Evolutionary conservation across 1,140 invertebrate genomes (phyloP).

Genomic region (Zaprionus taronus): DNA sequence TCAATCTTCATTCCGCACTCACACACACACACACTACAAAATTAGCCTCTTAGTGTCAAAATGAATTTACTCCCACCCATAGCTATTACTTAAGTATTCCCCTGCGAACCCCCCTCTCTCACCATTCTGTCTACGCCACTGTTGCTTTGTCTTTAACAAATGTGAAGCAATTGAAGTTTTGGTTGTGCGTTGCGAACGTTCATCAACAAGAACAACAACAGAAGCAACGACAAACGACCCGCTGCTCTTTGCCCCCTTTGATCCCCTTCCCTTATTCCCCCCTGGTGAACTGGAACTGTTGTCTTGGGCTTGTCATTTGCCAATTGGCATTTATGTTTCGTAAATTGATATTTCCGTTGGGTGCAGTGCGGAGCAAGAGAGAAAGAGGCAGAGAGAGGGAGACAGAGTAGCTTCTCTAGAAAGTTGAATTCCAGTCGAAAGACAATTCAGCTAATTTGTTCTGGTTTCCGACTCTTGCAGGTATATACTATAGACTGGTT

Average conservation of each 20-base stretch:
- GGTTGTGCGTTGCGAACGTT: constrained; percentile 24
- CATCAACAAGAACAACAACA: constrained; percentile 13
- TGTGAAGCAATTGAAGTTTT: constrained; percentile 52
- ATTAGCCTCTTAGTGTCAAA: constrained; percentile 5
- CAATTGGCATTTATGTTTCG: constrained; percentile 61
- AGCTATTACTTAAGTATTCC: not conserved
- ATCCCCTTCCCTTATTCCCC: not conserved
- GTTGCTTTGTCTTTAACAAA: constrained; percentile 54
- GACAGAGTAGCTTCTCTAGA: constrained; percentile 7
- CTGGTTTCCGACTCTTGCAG: constrained; percentile 4
- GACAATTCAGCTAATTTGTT: constrained; percentile 57
- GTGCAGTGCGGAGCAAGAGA: constrained; percentile 28
- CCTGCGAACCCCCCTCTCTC: not conserved
- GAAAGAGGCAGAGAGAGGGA: not conserved
- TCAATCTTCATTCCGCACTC: not conserved
- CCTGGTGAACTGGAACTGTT: constrained; percentile 18
- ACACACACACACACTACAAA: not conserved
- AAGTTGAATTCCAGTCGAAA: constrained; percentile 32
- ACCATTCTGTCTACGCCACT: constrained; percentile 23
- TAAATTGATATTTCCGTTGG: constrained; percentile 67
- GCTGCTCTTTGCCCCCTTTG: constrained; percentile 1
- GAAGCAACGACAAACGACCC: constrained; percentile 14
- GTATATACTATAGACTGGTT: not conserved
- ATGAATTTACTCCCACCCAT: not conserved
- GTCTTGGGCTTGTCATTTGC: constrained; percentile 58